Conservation (phyloP, 2,113 vertebrate genomes). For the Solenodon paradoxus region DNA sequence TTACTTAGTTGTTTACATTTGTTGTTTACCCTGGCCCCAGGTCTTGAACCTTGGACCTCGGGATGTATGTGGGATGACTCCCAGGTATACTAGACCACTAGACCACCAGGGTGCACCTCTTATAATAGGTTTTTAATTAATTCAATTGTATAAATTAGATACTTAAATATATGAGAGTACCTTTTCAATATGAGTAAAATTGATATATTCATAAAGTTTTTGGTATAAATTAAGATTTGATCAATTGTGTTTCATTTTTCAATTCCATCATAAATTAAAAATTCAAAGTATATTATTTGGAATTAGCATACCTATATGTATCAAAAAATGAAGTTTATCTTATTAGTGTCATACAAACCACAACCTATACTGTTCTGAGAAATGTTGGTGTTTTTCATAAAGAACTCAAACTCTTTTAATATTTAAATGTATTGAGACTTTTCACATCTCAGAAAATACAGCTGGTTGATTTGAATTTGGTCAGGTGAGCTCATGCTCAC, state of each 20-base stretch:
- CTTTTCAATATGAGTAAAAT: background rate
- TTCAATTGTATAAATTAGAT: background rate
- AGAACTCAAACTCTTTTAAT: background rate
- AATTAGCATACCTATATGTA: background rate
- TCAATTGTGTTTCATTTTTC: background rate
- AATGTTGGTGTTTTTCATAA: background rate
- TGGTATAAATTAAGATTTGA: background rate
- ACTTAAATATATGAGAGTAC: background rate
- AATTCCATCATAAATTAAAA: background rate
- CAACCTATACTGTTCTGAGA: background rate
- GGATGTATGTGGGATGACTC: too few species aligned
- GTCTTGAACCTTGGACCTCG: too few species aligned
- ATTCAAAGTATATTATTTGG: background rate
- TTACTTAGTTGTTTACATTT: too few species aligned
- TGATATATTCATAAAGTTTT: background rate
- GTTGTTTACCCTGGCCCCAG: too few species aligned
- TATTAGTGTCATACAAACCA: background rate
- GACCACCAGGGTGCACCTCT: too few species aligned
- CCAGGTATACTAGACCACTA: too few species aligned
- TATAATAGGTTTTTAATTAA: background rate
- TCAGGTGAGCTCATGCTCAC: background rate
- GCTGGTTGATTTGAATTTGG: background rate
- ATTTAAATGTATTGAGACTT: background rate
- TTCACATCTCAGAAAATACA: background rate
- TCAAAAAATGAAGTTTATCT: background rate